phyloP scores from a whole-genome alignment of 2,888 invertebrate genomes.

The Zygaena filipendulae region DNA sequence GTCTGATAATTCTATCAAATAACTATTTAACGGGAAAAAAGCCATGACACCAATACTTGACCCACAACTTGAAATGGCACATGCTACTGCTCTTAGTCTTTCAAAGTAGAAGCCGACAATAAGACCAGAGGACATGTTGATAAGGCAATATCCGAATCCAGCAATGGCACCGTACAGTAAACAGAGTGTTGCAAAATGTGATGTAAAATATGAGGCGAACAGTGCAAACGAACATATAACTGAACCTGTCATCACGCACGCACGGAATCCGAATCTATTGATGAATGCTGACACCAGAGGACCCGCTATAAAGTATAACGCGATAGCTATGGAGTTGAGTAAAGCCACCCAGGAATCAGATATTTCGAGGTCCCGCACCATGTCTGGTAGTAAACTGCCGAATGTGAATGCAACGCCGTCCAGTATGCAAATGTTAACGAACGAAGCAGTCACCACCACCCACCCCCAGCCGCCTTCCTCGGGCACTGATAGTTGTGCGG shows the following conservation, averaged over 20 bases:
- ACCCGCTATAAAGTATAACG: slow-evolving; percentile 40
- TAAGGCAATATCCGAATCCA: slow-evolving; percentile 44
- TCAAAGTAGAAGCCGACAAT: slow-evolving; percentile 60
- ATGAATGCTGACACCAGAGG: slow-evolving; percentile 50
- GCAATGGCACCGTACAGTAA: slow-evolving; percentile 40
- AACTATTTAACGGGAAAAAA: slow-evolving; percentile 39
- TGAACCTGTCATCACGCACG: slow-evolving; percentile 45
- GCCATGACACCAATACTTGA: slow-evolving; percentile 47
- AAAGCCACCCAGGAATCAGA: slow-evolving; percentile 34
- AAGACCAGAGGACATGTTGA: slow-evolving; percentile 39
- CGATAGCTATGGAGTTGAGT: slow-evolving; percentile 43
- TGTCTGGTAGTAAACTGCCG: slow-evolving; percentile 40
- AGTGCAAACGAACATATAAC: slow-evolving; percentile 34
- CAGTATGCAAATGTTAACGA: slow-evolving; percentile 33
- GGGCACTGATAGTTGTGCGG: slow-evolving; percentile 50
- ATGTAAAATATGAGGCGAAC: slow-evolving; percentile 38
- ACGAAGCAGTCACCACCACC: slow-evolving; percentile 42
- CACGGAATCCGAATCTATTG: slow-evolving; percentile 54
- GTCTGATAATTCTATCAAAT: slow-evolving; percentile 35
- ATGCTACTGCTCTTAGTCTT: slow-evolving; percentile 38
- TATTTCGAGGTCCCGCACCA: slow-evolving; percentile 32
- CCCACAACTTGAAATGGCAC: slow-evolving; percentile 39
- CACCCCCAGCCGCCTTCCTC: slow-evolving; percentile 56
- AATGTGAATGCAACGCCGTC: slow-evolving; percentile 49
- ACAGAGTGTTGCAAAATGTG: slow-evolving; percentile 28